Base-by-base conservation (phyloP, 1,140 invertebrate genomes). In the Medauroidea extradentata region DNA sequence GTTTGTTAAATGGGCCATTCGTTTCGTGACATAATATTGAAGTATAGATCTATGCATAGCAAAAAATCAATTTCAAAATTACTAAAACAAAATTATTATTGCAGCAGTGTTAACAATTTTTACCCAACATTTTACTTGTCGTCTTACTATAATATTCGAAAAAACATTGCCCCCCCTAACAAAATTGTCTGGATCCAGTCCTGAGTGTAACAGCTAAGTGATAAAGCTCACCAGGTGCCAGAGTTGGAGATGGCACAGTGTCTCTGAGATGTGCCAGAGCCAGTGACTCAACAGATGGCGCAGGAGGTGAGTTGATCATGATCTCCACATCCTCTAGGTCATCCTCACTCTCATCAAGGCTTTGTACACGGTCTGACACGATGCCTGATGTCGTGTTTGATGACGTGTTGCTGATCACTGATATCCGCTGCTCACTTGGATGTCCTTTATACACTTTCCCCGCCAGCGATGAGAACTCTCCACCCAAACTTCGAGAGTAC, bases 361-460 rank as follows among this genome's bases (percentile, higher is more conserved):
- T 95, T 72, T 94, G 92, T 48, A 96, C 91, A 61, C 91, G 83
- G 73, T 96, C 94, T 71, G 93, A 96, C 9, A 95, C 93, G 60
- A 96, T 96, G 46, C 94, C 94, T 5, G 93, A 95, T 2, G 94
- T 96, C 38, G 93, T 96, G 68, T 95, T 96, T 3, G 93, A 96
- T 59, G 92, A 95, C 34, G 91, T 91, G 69, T 84, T 90, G 46
- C 91, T 94, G 68, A 96, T 93, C 13, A 96, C 89, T 18, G 93
- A 96, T 68, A 93, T 89, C 61, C 91, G 80, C 71, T 93, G 91
- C 39, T 66, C 61, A 55, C 50, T 54, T 11, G 53, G 58, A 21
- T 60, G 58, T 44, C 58, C 58, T 13, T 57, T 57, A 41, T 50
- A 57, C 16, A 27, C 39, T n/a, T 24, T 48, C 2, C 24, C 19